Conservation (phyloP, 1,140 invertebrate genomes). For the Ruditapes philippinarum region DNA sequence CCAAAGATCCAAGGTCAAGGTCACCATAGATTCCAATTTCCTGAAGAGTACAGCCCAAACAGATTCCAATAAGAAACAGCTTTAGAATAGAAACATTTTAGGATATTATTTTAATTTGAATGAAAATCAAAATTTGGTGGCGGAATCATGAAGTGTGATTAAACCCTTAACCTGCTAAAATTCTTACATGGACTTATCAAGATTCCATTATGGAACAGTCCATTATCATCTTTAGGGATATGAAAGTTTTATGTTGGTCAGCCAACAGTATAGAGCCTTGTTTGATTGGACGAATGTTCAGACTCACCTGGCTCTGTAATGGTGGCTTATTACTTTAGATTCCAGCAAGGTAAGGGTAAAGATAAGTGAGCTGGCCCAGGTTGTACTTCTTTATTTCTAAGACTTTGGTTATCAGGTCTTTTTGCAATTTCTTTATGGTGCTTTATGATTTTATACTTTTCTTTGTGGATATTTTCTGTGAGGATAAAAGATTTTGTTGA, state of each 20-base stretch:
- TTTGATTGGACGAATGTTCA: not conserved
- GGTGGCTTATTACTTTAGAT: too few relatives aligned
- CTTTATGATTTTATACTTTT: too few relatives aligned
- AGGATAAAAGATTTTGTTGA: too few relatives aligned
- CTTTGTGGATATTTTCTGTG: too few relatives aligned
- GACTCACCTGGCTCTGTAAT: not conserved
- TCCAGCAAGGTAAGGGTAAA: too few relatives aligned
- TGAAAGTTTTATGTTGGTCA: not conserved
- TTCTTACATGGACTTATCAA: too few relatives aligned
- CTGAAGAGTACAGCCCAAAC: constrained; percentile 91
- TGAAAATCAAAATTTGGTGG: constrained; percentile 38
- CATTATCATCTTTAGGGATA: too few relatives aligned
- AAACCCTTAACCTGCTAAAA: not conserved
- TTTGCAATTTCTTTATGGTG: too few relatives aligned
- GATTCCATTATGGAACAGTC: too few relatives aligned
- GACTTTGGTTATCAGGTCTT: too few relatives aligned
- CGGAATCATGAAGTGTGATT: not conserved
- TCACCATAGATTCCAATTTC: constrained; percentile 95
- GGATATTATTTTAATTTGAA: constrained; percentile 26
- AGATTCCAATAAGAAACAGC: constrained; percentile 59
- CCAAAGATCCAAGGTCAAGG: constrained; percentile 94
- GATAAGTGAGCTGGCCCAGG: too few relatives aligned
- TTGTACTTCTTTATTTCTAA: too few relatives aligned
- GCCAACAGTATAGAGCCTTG: not conserved
- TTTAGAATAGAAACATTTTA: not conserved